These are phyloP conservation scores for Yponomeuta cagnagella DNA, from an alignment of 2,888 invertebrate genomes.

Conservation along the genomic window DNA sequence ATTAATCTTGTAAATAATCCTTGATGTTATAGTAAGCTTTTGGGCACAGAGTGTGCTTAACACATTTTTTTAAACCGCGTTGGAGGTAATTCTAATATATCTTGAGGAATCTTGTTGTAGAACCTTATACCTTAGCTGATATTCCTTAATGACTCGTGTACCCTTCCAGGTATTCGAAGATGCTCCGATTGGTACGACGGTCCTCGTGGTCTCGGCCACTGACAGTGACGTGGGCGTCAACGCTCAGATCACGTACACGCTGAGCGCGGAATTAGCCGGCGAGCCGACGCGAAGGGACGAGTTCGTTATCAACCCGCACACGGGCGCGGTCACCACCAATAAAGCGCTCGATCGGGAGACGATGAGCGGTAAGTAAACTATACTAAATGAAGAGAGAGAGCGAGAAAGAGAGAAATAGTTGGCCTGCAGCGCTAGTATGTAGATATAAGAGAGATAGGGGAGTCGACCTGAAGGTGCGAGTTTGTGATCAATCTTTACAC, in stretches of 20 bases:
- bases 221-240: slow-evolving; percentile 97
- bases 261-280: slow-evolving; percentile 76
- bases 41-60: too few relatives aligned
- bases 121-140: not conserved
- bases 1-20: too few relatives aligned
- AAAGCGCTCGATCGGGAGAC: slow-evolving; percentile 85
- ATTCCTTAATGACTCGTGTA: not conserved
- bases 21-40: too few relatives aligned
- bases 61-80: too few relatives aligned
- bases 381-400: too few relatives aligned
- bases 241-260: slow-evolving; percentile 89
- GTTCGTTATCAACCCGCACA: slow-evolving; percentile 93
- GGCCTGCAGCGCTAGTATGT: too few relatives aligned
- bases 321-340: slow-evolving; percentile 94
- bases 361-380: not conserved
- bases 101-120: too few relatives aligned
- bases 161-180: slow-evolving; percentile 87
- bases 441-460: too few relatives aligned
- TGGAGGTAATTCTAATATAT: too few relatives aligned
- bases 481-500: too few relatives aligned
- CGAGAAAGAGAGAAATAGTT: too few relatives aligned
- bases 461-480: too few relatives aligned
- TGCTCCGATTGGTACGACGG: slow-evolving; percentile 92
- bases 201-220: slow-evolving; percentile 92
- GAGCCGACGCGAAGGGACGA: slow-evolving; percentile 79